Conservation (phyloP, 1,140 invertebrate species). For the Hesperophylax magnus region DNA sequence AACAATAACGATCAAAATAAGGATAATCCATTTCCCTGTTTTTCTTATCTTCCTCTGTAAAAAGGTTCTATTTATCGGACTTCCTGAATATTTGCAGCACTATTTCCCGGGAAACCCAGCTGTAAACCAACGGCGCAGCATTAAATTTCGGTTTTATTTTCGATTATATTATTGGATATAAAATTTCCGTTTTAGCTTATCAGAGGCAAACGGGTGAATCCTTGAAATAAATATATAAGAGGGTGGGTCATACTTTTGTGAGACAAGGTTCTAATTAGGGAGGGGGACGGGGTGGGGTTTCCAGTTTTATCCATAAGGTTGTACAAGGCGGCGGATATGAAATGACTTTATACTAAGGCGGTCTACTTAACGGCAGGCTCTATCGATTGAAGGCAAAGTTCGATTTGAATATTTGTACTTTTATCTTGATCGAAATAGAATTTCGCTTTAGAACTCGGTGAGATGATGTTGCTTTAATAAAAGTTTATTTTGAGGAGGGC, state of each 20-base stretch:
- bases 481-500: neutral
- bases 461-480: conserved; percentile 8
- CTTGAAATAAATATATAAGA: conserved; percentile 20
- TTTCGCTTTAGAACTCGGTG: neutral
- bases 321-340: conserved; percentile 13
- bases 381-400: neutral
- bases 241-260: conserved; percentile 10
- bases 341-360: conserved; percentile 35
- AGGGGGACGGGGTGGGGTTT: neutral
- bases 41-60: no score
- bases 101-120: neutral
- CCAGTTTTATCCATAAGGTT: conserved; percentile 18
- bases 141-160: conserved; percentile 35
- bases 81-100: no score
- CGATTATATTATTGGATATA: conserved; percentile 32
- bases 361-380: conserved; percentile 21
- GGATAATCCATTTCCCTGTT: no score
- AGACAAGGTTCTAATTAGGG: conserved; percentile 3
- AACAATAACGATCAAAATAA: no score
- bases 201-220: conserved; percentile 13
- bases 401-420: conserved; percentile 17
- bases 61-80: no score
- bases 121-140: neutral
- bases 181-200: conserved; percentile 29
- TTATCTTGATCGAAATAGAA: conserved; percentile 22